Base-by-base conservation (phyloP, 2,888 invertebrate genomes). In the Agrochola litura region DNA sequence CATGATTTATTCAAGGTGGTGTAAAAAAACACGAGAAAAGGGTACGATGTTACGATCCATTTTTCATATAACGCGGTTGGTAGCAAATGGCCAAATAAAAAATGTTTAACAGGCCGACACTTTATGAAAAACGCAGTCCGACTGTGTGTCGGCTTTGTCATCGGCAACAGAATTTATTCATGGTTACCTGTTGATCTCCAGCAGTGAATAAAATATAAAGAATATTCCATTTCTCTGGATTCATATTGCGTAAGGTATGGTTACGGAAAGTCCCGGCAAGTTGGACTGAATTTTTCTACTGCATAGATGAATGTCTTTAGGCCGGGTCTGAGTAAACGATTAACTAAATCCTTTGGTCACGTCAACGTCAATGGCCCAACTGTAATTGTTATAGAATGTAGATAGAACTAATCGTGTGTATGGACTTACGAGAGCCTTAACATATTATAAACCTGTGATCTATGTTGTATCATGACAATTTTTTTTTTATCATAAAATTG, bases 31-130 rank as follows among this genome's bases (percentile, higher is more conserved):
- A 94, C 92, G 92, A 94, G 95, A 96, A 96, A 96, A 96, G 96
- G 96, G 96, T 96, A 96, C 94, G 94, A 94, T 94, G 95, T 95
- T 95, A 95, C 95, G 95, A 95, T 95, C 95, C 95, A 96, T 96
- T 96, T 96, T 96, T 96, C 96, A 96, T 96, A 95, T 92, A 94
- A 95, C 96, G 96, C 96, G 96, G 96, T 96, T 96, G 96, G 96
- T 96, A 96, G 96, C 96, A 96, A 96, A 96, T 96, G 96, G 95
- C 92, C 95, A 93, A 95, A 96, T 96, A 96, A 96, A 96, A 96
- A 96, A 96, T 96, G 94, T 95, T 95, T 94, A 95, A 96, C 95
- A 94, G 94, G 89, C 96, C 96, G 96, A 95, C 96, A 95, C 96
- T 96, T 96, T 96, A 95, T 96, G 96, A 96, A 96, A 96, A 96